Evolutionary conservation across 2,888 invertebrate species (phyloP), one percentile per base, ranked within the genome.

Genomic region (Trichopria drosophilae): DNA sequence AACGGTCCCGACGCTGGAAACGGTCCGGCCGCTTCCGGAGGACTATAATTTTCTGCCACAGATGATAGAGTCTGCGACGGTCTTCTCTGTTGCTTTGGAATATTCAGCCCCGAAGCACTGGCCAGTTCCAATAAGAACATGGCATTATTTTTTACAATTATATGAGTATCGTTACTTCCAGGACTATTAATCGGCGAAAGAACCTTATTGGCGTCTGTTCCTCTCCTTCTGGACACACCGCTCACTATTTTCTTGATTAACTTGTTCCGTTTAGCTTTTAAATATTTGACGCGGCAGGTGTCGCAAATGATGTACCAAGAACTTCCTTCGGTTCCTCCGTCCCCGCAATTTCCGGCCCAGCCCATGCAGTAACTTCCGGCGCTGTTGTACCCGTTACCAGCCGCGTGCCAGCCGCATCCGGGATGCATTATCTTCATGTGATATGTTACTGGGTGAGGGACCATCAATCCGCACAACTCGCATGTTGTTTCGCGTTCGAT

Each of bases 291-390:
- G 6, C 93, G 85, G 70, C 98, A 98, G 34, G 81, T 80, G 69
- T 94, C 93, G 77, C 98, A 98, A 71, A 93, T 85, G 20, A 96
- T 81, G 75, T 96, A 97, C 91, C 94, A 94, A 12, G 91, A 86
- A 56, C 86, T 86, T 31, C 82, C 82, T 36, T 87, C 87, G 23
- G 87, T 82, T 19, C 91, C 90, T 3, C 90, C 90, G 66, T 91
- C 90, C 29, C 93, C 93, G 69, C 93, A 93, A 67, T 87, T 87
- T 3, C 92, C 93, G 0, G 89, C 88, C 91, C 91, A 92, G 2
- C 91, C 92, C 31, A 87, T 85, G 66, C 89, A 89, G 76, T 90
- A 95, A 62, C 84, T 85, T 2, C 96, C 96, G 20, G 86, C 84
- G 52, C 92, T 91, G 76, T 95, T 95, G 79, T 94, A 97, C 1